phyloP scores from a whole-genome alignment of 2,888 invertebrate species.

The Andrena praecox region DNA sequence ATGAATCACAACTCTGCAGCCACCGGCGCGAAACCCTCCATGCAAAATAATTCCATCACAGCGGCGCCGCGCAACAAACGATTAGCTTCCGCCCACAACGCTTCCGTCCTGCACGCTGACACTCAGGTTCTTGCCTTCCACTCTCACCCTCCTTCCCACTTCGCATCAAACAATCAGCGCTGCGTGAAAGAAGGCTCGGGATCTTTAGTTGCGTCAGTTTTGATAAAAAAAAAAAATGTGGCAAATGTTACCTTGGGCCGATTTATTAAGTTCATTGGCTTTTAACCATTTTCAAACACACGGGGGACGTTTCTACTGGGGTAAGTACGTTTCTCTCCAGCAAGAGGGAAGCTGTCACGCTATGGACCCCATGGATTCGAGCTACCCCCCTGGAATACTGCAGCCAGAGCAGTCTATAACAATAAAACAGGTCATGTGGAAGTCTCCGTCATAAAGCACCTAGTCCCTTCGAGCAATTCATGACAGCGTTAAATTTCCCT shows the following conservation, averaged over 20 bases:
- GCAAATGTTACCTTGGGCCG: too few relatives aligned
- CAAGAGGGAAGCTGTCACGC: background rate
- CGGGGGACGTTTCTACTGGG: background rate
- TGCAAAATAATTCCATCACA: slow-evolving; percentile 22
- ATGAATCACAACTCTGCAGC: background rate
- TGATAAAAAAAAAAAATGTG: too few relatives aligned
- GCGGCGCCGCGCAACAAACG: background rate
- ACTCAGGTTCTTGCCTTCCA: background rate
- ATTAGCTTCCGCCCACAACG: background rate
- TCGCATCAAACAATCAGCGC: background rate
- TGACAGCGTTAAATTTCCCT: slow-evolving; percentile 5
- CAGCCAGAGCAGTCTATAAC: background rate
- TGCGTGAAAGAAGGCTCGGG: background rate
- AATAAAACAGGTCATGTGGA: slow-evolving; percentile 13
- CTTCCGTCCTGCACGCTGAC: background rate
- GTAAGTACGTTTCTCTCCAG: background rate
- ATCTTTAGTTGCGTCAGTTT: background rate
- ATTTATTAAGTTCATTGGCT: too few relatives aligned
- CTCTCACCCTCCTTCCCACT: background rate
- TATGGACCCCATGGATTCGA: background rate
- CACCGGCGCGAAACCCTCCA: background rate
- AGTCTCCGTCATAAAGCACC: background rate
- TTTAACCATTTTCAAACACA: too few relatives aligned
- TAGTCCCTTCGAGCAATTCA: background rate
- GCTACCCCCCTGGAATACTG: background rate